Evolutionary conservation across 2,797 vertebrate genomes (phyloP), one percentile per base, ranked within the genome.

Genomic region (Tympanoctomys barrerae): DNA sequence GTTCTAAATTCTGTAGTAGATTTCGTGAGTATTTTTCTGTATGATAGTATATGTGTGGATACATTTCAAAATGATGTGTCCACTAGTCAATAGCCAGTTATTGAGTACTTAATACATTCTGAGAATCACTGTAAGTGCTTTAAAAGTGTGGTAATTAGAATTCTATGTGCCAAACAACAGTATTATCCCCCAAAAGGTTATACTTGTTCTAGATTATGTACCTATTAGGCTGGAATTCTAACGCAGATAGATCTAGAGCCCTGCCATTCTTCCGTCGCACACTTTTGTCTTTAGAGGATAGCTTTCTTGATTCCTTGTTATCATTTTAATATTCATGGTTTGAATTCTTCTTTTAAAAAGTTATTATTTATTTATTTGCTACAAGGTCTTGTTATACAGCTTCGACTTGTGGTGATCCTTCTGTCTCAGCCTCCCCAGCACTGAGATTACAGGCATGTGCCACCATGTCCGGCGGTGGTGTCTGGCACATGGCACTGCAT

Each of bases 41-140:
- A 28, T 28, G 26, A 8, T 33, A 52, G 4, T 61, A 52, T 31
- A 64, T 4, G 82, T 92, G 42, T 70, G 57, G 26, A 81, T 90
- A 90, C 90, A 92, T 95, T 87, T 33, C n/a, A 68, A 93, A 97
- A 90, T 46, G 39, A 66, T 5, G 33, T 64, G 33, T 33, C 39
- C 49, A 31, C 39, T 61, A 78, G 19, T 71, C 87, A 90, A 78
- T 75, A 80, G 9, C 21, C 33, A 95, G 82, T 61, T 93, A 86
- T 33, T 36, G 46, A 90, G 46, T 57, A 66, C 31, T 70, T 36
- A 64, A 7, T 92, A 49, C 49, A 26, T 36, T 68, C 19, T 71
- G 2, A 19, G 39, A 92, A 79, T 79, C 46, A 81, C 71, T 10
- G 5, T 59, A 75, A 91, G 49, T 2, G 54, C 28, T 71, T 83